These are phyloP conservation scores for Zosterops hypoxanthus DNA, from an alignment of 2,113 vertebrate genomes.

Conservation along the genomic window DNA sequence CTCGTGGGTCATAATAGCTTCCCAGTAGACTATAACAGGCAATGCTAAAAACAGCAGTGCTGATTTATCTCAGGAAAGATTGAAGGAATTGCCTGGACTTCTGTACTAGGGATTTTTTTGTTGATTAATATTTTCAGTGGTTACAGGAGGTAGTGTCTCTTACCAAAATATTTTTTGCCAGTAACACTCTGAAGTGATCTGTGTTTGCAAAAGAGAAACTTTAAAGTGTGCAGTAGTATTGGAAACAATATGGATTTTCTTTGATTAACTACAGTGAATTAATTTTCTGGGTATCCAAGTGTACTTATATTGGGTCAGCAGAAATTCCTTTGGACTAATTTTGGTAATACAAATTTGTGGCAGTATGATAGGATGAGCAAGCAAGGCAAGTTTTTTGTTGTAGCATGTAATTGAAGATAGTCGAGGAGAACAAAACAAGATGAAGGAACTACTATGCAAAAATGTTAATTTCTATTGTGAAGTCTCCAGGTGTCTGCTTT, in stretches of 20 bases:
- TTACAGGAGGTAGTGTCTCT: neutral
- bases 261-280: neutral
- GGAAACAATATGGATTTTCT: neutral
- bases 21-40: neutral
- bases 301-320: neutral
- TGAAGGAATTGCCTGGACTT: neutral
- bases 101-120: rapidly evolving
- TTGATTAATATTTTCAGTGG: neutral
- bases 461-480: neutral
- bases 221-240: neutral
- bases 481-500: neutral
- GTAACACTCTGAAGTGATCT: neutral
- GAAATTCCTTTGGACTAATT: neutral
- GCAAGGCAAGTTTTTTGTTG: neutral
- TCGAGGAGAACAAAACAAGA: neutral
- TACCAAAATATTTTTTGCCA: neutral
- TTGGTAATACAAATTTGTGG: neutral
- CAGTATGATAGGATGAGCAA: neutral
- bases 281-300: neutral
- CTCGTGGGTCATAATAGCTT: neutral
- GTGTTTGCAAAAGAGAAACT: neutral
- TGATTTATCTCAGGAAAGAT: neutral
- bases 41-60: neutral
- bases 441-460: neutral
- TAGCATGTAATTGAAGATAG: neutral